A percentile compares a stretch with the other conserved stretches of the same genome.
Evolutionary conservation across 1,140 invertebrate species (phyloP).

Genomic region (Drosophila grimshawi): DNA sequence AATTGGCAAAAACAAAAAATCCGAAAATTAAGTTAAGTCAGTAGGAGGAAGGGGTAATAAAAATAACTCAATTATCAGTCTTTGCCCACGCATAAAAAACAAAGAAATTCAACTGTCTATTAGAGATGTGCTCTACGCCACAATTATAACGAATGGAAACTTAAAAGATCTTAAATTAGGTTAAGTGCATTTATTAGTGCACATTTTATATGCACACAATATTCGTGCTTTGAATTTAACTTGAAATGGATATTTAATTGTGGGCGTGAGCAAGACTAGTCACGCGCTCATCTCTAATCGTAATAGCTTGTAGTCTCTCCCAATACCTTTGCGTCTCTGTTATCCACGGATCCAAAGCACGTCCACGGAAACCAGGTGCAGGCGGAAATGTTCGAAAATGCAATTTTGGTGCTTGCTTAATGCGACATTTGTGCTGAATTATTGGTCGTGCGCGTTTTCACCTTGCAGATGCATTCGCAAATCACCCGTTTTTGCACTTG

Average conservation of each 20-base stretch:
- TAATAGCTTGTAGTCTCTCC: constrained; percentile 16
- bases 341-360: constrained; percentile 82
- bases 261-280: constrained; percentile 12
- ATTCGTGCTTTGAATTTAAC: neutral
- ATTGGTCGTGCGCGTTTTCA: constrained; percentile 44
- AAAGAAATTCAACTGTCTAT: neutral
- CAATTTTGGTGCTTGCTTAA: constrained; percentile 79
- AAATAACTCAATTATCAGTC: neutral
- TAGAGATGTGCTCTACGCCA: constrained; percentile 6
- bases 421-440: constrained; percentile 59
- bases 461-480: constrained; percentile 18
- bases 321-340: constrained; percentile 83
- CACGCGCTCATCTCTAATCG: constrained; percentile 39
- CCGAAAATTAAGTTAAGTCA: neutral
- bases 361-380: constrained; percentile 80
- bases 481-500: constrained; percentile 34
- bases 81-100: constrained; percentile 34
- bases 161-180: neutral
- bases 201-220: too few species aligned
- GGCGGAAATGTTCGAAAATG: constrained; percentile 82
- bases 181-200: neutral
- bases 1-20: neutral
- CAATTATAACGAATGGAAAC: neutral
- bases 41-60: neutral
- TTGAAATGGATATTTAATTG: neutral